Percentiles rank a stretch among this genome's conserved stretches.
Conservation (phyloP, 2,113 vertebrate species). For the Hucho hucho region DNA sequence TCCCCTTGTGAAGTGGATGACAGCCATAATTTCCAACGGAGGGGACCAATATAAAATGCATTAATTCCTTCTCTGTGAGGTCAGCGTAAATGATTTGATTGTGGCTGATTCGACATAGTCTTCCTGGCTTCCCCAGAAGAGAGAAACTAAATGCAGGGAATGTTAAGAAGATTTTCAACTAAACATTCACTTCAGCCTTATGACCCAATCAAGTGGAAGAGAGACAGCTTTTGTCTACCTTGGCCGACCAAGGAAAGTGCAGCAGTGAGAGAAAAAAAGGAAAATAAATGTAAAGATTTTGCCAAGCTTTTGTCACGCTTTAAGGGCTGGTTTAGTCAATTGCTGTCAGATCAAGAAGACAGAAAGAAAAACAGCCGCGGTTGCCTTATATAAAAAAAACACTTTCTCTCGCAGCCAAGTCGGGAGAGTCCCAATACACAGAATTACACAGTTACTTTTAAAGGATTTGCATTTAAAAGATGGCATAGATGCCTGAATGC, state of each 20-base stretch:
- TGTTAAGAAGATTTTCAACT: conserved; percentile 81
- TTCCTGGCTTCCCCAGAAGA: conserved; percentile 54
- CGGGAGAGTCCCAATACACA: conserved; percentile 78
- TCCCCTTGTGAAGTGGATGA: conserved; percentile 78
- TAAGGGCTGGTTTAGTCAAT: conserved; percentile 82
- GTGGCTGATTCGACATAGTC: conserved; percentile 87
- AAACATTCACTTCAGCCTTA: conserved; percentile 81
- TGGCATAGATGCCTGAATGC: conserved; percentile 81
- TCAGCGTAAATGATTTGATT: conserved; percentile 89
- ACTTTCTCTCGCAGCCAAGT: conserved; percentile 72
- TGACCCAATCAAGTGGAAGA: conserved; percentile 89
- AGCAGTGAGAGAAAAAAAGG: conserved; percentile 60
- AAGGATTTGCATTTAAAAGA: conserved; percentile 97
- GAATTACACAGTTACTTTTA: conserved; percentile 85
- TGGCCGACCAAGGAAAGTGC: conserved; percentile 70
- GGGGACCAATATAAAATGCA: conserved; percentile 82
- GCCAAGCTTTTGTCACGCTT: conserved; percentile 85
- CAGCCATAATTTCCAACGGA: conserved; percentile 77
- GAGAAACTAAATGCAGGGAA: conserved; percentile 76
- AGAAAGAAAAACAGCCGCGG: conserved; percentile 76
- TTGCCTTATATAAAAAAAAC: conserved; percentile 67
- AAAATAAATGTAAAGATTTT: conserved; percentile 81
- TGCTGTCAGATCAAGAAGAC: conserved; percentile 82
- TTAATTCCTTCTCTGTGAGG: conserved; percentile 84
- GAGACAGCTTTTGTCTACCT: conserved; percentile 79